Conservation (phyloP, 2,113 vertebrate species). For the Motacilla alba region DNA sequence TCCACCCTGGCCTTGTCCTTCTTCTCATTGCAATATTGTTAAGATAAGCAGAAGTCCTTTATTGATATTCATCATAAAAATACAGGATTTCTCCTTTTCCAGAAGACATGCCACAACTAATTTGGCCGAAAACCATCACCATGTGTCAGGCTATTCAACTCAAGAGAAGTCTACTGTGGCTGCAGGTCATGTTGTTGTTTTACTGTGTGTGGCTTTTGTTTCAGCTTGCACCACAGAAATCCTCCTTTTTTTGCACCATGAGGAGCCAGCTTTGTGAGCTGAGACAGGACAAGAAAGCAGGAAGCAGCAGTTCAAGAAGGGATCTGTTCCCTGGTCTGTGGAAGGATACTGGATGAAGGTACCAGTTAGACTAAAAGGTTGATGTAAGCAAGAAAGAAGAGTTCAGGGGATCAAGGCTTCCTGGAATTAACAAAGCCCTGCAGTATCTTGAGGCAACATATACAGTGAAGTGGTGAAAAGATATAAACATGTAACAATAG, state of each 20-base stretch:
- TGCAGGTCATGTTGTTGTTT: slow-evolving; percentile 40
- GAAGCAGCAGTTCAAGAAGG: not conserved
- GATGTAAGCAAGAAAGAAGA: not conserved
- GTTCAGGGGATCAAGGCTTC: not conserved
- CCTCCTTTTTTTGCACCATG: not conserved
- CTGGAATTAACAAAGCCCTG: not conserved
- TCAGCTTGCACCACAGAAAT: not conserved
- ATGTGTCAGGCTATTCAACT: not conserved
- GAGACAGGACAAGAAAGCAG: not conserved
- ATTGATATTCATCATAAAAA: not conserved
- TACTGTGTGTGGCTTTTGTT: not conserved
- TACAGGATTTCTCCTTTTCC: not conserved
- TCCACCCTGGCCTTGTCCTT: not conserved
- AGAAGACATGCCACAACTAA: slow-evolving; percentile 5
- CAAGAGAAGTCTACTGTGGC: not conserved
- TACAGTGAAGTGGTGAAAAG: not conserved
- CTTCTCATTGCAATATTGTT: not conserved
- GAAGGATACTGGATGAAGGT: not conserved
- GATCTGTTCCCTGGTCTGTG: not conserved
- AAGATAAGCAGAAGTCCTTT: not conserved
- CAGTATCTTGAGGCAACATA: not conserved
- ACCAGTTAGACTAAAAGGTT: not conserved
- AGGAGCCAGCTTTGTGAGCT: not conserved
- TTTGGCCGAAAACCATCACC: slow-evolving; percentile 7
- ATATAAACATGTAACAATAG: not conserved